Evolutionary conservation across 2,888 invertebrate genomes (phyloP).

Genomic region (Nephrotoma appendiculata): DNA sequence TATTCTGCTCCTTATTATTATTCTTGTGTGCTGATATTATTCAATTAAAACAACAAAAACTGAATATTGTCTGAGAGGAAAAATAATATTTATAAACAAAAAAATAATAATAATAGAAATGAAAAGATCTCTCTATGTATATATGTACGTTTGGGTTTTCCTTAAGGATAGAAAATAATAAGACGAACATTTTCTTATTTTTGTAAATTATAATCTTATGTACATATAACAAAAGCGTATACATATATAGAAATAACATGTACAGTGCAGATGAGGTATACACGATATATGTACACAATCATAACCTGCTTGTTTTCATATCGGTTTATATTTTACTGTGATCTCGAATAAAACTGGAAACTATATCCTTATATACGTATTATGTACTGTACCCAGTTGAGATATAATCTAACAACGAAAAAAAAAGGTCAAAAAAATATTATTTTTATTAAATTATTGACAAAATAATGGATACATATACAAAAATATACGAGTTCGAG

Average conservation of each 20-base stretch:
- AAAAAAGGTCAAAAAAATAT: not conserved
- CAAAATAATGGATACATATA: not conserved
- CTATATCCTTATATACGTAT: not conserved
- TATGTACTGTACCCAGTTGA: not conserved
- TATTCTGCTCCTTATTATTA: not conserved
- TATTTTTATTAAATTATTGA: not conserved
- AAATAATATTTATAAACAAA: not conserved
- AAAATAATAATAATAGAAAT: not conserved
- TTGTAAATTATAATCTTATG: not conserved
- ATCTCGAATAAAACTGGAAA: not conserved
- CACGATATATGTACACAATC: not conserved
- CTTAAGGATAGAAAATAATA: not conserved
- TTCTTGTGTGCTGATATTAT: not conserved
- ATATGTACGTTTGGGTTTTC: not conserved
- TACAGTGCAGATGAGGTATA: not conserved
- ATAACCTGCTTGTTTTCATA: not conserved
- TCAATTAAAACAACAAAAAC: not conserved
- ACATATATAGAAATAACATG: not conserved
- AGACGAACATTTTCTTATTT: not conserved
- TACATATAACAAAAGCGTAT: not conserved
- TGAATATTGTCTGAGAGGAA: not conserved
- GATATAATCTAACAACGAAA: not conserved
- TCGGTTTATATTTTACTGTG: not conserved
- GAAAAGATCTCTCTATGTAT: not conserved
- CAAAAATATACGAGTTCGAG: not conserved